These are phyloP conservation scores for Drosophila monieri DNA, from an alignment of 2,888 invertebrate species.

Conservation along the genomic window DNA sequence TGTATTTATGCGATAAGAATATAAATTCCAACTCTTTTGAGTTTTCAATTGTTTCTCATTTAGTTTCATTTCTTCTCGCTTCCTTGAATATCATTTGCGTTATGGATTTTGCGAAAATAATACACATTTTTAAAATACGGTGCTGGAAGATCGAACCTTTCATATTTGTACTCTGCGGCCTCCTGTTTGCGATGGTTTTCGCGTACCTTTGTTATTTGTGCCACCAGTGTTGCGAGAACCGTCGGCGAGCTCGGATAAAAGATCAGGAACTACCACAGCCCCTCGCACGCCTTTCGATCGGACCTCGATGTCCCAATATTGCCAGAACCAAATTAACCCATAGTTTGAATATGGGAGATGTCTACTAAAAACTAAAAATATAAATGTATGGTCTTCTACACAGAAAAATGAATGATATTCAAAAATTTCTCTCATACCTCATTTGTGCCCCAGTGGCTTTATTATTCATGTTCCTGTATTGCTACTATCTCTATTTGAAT, in stretches of 20 bases:
- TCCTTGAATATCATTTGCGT: neutral
- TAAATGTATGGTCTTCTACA: neutral
- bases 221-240: constrained; percentile 22
- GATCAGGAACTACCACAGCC: neutral
- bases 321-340: constrained; percentile 16
- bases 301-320: constrained; percentile 11
- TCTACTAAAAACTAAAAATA: neutral
- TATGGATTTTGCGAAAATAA: neutral
- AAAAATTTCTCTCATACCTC: constrained; percentile 27
- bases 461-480: constrained; percentile 22
- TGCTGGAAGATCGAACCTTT: neutral
- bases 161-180: constrained; percentile 1
- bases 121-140: neutral
- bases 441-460: constrained; percentile 14
- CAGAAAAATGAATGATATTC: neutral
- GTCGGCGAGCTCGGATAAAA: constrained; percentile 14
- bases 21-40: neutral
- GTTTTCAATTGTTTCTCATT: neutral
- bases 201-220: constrained; percentile 16
- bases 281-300: constrained; percentile 14
- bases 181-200: neutral
- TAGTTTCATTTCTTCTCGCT: neutral
- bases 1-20: neutral
- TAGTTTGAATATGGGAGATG: constrained; percentile 4
- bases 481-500: constrained; percentile 42